phyloP scores from a whole-genome alignment of 2,888 invertebrate genomes.

The Lycaena phlaeas region DNA sequence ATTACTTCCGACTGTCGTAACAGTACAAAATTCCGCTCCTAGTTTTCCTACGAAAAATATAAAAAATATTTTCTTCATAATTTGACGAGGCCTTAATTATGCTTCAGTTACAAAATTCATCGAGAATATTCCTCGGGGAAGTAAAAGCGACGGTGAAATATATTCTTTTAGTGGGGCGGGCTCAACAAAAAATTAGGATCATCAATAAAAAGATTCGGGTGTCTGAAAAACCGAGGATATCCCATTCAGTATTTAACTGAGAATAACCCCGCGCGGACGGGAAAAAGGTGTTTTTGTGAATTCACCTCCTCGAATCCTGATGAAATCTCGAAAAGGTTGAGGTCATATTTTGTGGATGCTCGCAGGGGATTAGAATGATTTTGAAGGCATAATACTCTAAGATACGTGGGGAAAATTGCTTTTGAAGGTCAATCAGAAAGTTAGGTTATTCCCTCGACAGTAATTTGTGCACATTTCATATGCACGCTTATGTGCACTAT shows the following conservation, averaged over 20 bases:
- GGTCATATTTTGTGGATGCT: conserved; percentile 23
- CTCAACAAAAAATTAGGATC: conserved; percentile 20
- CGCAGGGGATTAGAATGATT: conserved; percentile 23
- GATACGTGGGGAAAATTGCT: conserved; percentile 20
- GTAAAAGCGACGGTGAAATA: conserved; percentile 17
- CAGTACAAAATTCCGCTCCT: no score
- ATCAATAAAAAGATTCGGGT: conserved; percentile 20
- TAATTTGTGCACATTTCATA: conserved; percentile 16
- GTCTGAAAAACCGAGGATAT: conserved; percentile 17
- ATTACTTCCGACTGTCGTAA: no score
- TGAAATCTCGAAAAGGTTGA: conserved; percentile 20
- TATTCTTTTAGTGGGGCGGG: conserved; percentile 17
- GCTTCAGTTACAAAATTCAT: conserved; percentile 8
- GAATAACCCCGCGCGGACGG: conserved; percentile 22
- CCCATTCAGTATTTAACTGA: conserved; percentile 23
- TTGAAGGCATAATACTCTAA: conserved; percentile 18
- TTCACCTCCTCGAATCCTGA: conserved; percentile 7
- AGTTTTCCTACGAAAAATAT: no score
- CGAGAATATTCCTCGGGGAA: conserved; percentile 12
- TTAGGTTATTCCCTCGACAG: conserved; percentile 14
- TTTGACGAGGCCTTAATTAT: neutral
- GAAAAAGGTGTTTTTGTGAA: conserved; percentile 21
- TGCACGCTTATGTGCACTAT: no score
- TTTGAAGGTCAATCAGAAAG: conserved; percentile 19
- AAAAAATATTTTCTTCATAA: neutral